phyloP scores from a whole-genome alignment of 2,888 invertebrate genomes.

The Arge pagana region DNA sequence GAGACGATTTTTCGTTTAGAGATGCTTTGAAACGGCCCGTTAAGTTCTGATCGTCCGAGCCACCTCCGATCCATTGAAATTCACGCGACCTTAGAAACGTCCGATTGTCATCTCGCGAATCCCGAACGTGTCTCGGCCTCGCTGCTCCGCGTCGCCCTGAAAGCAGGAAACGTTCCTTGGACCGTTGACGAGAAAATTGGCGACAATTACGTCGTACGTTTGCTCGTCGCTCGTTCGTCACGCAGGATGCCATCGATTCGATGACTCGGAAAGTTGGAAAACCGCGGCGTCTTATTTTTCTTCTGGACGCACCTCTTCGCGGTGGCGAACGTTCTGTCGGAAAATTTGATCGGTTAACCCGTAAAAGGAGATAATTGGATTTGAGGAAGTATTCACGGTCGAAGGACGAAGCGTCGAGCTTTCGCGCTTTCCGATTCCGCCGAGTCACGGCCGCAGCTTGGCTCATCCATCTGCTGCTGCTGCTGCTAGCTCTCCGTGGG shows the following conservation, averaged over 20 bases:
- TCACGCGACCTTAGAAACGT: too few relatives aligned
- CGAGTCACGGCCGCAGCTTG: too few relatives aligned
- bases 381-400: constrained; percentile 36
- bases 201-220: background rate
- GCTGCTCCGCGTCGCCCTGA: too few relatives aligned
- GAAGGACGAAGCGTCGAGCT: too few relatives aligned
- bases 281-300: too few relatives aligned
- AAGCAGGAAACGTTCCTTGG: background rate
- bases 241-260: background rate
- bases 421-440: too few relatives aligned
- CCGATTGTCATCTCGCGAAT: too few relatives aligned
- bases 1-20: constrained; percentile 22
- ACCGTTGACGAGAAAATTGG: background rate
- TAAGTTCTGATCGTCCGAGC: constrained; percentile 14
- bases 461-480: too few relatives aligned
- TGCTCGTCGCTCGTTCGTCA: background rate
- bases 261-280: background rate
- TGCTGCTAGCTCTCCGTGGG: too few relatives aligned
- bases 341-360: constrained; percentile 19
- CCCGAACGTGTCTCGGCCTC: too few relatives aligned
- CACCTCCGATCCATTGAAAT: constrained; percentile 9
- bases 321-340: too few relatives aligned
- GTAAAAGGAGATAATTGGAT: constrained; percentile 51
- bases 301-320: background rate
- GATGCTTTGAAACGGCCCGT: constrained; percentile 14